Evolutionary conservation across 2,113 vertebrate species (phyloP).

Genomic region (Saguinus midas): DNA sequence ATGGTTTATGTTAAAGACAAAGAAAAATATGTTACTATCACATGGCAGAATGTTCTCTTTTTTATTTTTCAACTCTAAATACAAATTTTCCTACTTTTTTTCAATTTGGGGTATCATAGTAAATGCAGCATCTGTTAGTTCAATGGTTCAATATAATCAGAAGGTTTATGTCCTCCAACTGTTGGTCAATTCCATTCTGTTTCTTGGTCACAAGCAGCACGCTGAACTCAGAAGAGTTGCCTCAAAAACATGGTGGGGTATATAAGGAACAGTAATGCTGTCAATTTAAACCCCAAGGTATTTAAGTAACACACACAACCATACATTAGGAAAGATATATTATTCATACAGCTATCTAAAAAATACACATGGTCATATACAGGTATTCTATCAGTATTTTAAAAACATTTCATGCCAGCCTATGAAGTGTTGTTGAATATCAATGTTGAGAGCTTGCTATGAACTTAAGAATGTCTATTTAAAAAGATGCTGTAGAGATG

Average conservation of each 20-base stretch:
- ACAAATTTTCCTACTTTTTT: not conserved
- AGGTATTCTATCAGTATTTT: not conserved
- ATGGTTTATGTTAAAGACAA: conserved; percentile 4
- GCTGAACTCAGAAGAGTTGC: not conserved
- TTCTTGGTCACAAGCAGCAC: not conserved
- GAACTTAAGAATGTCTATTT: not conserved
- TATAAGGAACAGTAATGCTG: not conserved
- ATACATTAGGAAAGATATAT: not conserved
- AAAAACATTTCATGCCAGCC: not conserved
- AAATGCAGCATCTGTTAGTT: not conserved
- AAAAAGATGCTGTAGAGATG: not conserved
- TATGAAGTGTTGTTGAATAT: not conserved
- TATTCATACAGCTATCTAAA: not conserved
- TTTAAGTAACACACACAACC: not conserved
- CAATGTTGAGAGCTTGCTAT: not conserved
- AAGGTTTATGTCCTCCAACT: not conserved
- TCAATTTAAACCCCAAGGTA: not conserved
- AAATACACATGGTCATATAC: not conserved
- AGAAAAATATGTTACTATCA: not conserved
- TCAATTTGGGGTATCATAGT: not conserved
- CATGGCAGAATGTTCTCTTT: not conserved
- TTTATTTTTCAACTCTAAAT: not conserved
- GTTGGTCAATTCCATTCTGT: not conserved
- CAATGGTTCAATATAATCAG: not conserved
- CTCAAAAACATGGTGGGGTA: not conserved